Conservation (phyloP, 2,797 vertebrate genomes). For the Acestrorhynchus altus region DNA sequence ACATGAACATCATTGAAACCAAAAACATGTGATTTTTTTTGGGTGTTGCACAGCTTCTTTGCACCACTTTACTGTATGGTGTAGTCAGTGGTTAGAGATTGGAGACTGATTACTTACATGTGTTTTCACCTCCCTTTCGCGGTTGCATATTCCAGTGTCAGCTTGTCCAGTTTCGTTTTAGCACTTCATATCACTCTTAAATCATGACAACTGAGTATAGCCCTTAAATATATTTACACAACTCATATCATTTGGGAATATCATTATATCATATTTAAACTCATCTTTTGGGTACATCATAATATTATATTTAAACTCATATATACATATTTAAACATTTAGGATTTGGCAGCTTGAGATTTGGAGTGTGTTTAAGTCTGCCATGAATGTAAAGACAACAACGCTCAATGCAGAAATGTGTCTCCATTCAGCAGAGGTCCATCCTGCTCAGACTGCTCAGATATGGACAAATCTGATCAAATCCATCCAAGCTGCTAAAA, state of each 20-base stretch:
- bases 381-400: background rate
- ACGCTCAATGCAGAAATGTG: background rate
- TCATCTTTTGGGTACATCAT: too few species aligned
- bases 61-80: background rate
- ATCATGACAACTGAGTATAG: constrained; percentile 3
- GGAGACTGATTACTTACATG: background rate
- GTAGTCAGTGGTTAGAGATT: background rate
- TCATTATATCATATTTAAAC: too few species aligned
- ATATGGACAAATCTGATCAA: background rate
- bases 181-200: background rate
- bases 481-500: background rate
- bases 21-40: background rate
- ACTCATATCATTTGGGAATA: too few species aligned
- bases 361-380: too few species aligned
- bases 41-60: background rate
- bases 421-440: background rate
- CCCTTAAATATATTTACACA: too few species aligned
- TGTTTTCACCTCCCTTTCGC: background rate
- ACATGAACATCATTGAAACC: background rate
- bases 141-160: background rate
- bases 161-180: background rate
- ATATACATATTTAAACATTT: too few species aligned
- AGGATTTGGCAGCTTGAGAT: too few species aligned
- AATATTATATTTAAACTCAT: too few species aligned
- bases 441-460: background rate